Evolutionary conservation across 2,113 vertebrate genomes (phyloP).

Genomic region (Atlantisia rogersi): DNA sequence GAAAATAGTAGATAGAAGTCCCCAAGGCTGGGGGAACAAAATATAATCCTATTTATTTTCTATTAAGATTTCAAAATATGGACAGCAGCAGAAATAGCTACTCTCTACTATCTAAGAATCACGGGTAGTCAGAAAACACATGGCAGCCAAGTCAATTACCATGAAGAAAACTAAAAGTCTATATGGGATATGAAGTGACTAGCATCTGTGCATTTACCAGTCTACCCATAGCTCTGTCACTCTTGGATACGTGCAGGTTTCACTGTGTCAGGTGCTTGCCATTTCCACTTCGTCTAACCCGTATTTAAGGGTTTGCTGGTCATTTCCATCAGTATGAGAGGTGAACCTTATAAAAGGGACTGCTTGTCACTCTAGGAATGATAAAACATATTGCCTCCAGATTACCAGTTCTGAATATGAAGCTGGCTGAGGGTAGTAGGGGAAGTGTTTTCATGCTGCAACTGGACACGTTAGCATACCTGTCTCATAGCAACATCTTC

Average conservation of each 20-base stretch:
- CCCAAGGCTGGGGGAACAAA: background rate
- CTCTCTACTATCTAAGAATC: background rate
- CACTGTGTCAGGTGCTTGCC: background rate
- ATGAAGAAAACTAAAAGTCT: background rate
- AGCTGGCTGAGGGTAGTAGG: background rate
- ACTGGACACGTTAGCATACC: background rate
- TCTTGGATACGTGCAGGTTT: background rate
- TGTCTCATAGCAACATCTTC: background rate
- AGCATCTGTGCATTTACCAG: background rate
- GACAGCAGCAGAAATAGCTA: background rate
- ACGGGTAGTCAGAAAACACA: background rate
- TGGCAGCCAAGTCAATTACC: background rate
- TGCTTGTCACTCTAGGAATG: background rate
- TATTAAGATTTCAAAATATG: background rate
- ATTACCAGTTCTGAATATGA: background rate
- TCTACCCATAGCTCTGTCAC: background rate
- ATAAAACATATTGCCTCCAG: background rate
- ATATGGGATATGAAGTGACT: background rate
- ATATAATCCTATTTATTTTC: background rate
- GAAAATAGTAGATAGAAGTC: background rate
- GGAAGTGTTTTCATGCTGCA: background rate
- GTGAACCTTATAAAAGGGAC: background rate
- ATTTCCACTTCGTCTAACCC: background rate
- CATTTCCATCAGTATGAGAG: background rate
- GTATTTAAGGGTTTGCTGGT: background rate